Evolutionary conservation across 2,797 vertebrate species (phyloP), one percentile per base, ranked within the genome.

Genomic region (Picus viridis): DNA sequence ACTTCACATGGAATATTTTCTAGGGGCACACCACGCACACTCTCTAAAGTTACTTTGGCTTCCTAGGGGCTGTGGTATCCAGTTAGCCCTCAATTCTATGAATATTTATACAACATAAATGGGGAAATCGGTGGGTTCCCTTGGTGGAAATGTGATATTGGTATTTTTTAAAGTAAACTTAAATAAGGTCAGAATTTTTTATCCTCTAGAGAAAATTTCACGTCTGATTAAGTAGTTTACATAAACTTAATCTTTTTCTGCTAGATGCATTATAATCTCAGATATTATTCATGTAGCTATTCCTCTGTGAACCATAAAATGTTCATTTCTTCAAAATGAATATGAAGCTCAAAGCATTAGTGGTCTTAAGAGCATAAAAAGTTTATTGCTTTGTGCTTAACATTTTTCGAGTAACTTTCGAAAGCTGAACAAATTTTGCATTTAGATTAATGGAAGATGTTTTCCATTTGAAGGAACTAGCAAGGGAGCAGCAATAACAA

Each of bases 261-360:
- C 97, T 96, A 92, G 94, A 97, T 97, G 95, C 97, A 97, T 98
- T 98, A 98, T 98, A 97, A 97, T 98, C 96, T 98, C 97, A 97
- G 96, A 98, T 98, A 98, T 98, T 98, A 98, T 98, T 98, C 97
- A 97, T 97, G 97, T 97, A 98, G 96, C 97, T 97, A 98, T 98
- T 98, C 97, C 98, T 98, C 97, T 97, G 97, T 98, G 98, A 98
- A 98, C 97, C 97, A 98, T 98, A 98, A 98, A 98, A 98, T 97
- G 97, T 97, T 98, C 97, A 97, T 98, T 98, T 98, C 97, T 98
- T 97, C 97, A 97, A 98, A 98, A 98, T 98, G 98, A 98, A 97
- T 97, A 97, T 97, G 97, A 97, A 97, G 97, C 97, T 98, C 97
- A 98, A 98, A 98, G 97, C 97, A 97, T 98, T 98, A 98, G 97